These are phyloP conservation scores for Sturnira hondurensis DNA, from an alignment of 2,113 vertebrate genomes.

Conservation along the genomic window DNA sequence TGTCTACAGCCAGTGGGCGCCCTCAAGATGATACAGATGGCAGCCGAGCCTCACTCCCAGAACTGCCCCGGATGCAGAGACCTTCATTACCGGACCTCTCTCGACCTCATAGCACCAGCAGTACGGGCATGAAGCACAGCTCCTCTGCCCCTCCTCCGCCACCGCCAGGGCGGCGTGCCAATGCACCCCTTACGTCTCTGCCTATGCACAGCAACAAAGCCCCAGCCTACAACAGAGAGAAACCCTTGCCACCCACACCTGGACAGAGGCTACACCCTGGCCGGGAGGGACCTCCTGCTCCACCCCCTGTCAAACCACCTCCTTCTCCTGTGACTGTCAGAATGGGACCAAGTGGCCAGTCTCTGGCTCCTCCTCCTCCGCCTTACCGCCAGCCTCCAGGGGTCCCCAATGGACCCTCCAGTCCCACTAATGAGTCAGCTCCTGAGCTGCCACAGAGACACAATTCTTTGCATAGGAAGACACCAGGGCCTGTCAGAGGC, in stretches of 20 bases:
- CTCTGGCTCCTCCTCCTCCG: conserved; percentile 87
- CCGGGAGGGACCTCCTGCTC: conserved; percentile 82
- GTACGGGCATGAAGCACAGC: conserved; percentile 90
- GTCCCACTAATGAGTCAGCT: conserved; percentile 84
- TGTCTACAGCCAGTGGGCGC: conserved; percentile 67
- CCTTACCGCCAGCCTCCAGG: conserved; percentile 89
- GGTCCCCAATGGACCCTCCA: conserved; percentile 89
- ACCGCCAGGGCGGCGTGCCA: conserved; percentile 83
- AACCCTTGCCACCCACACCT: conserved; percentile 84
- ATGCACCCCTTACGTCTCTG: conserved; percentile 78
- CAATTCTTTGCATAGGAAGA: conserved; percentile 93
- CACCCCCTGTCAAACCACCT: conserved; percentile 82
- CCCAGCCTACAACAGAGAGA: conserved; percentile 81
- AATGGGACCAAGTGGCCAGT: conserved; percentile 79
- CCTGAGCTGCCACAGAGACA: conserved; percentile 95
- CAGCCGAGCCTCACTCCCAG: conserved; percentile 82
- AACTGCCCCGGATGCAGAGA: conserved; percentile 87
- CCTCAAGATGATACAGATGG: conserved; percentile 86
- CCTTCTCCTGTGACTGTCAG: conserved; percentile 84
- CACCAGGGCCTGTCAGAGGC: conserved; percentile 77
- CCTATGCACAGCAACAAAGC: conserved; percentile 78
- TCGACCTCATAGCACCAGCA: conserved; percentile 77
- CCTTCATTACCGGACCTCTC: conserved; percentile 93
- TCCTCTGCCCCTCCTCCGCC: conserved; percentile 91
- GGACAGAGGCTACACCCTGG: conserved; percentile 82